Evolutionary conservation across 2,113 vertebrate species (phyloP).

Genomic region (Sceloporus undulatus): DNA sequence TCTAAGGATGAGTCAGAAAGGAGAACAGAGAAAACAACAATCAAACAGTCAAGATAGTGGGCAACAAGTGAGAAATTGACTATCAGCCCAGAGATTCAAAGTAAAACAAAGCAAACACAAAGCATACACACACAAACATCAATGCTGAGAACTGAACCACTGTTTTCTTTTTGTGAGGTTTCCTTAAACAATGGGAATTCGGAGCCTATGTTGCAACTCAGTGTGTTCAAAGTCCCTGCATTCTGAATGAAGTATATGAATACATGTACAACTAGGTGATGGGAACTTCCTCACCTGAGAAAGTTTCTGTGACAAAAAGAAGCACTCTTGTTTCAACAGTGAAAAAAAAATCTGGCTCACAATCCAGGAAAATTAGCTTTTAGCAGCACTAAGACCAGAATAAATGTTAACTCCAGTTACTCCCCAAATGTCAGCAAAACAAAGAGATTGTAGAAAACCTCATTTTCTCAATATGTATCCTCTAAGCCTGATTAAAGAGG

Average conservation of each 20-base stretch:
- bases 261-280: not conserved
- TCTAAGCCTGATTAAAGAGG: not conserved
- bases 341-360: not conserved
- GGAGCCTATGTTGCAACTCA: not conserved
- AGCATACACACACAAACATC: too few species aligned
- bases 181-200: too few species aligned
- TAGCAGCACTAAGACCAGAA: not conserved
- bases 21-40: not conserved
- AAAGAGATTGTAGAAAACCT: not conserved
- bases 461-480: not conserved
- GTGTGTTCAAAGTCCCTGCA: not conserved
- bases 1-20: not conserved
- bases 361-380: not conserved
- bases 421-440: constrained; percentile 7
- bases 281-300: not conserved
- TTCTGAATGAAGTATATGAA: constrained; percentile 9
- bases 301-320: not conserved
- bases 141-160: too few species aligned
- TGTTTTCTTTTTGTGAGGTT: not conserved
- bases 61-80: not conserved
- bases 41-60: not conserved
- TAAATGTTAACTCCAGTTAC: not conserved
- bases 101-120: not conserved
- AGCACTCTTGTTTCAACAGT: constrained; percentile 19
- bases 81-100: not conserved